Percentiles rank a stretch among this genome's conserved stretches.
Evolutionary conservation across 2,113 vertebrate species (phyloP).

Genomic region (Corydoras sp.): DNA sequence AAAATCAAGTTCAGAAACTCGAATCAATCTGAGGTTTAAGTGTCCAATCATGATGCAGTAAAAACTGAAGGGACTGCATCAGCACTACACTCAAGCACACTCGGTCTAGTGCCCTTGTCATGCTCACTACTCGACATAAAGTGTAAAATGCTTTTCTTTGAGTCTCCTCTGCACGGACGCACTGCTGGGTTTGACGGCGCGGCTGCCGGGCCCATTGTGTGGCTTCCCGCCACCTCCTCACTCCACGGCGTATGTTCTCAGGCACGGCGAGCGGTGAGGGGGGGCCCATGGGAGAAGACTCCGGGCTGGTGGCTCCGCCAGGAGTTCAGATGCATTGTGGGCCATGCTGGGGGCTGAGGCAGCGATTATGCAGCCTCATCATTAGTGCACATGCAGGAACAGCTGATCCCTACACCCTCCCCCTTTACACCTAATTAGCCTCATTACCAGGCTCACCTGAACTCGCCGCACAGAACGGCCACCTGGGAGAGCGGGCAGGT

Average conservation of each 20-base stretch:
- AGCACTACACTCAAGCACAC: too few species aligned
- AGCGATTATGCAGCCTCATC: constrained; percentile 93
- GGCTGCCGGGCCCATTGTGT: not conserved
- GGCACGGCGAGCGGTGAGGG: not conserved
- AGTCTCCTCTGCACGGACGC: too few species aligned
- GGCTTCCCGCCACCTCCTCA: not conserved
- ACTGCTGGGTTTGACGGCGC: not conserved
- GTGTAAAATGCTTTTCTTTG: too few species aligned
- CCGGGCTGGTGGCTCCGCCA: constrained; percentile 47
- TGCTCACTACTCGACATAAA: too few species aligned
- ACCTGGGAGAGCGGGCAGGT: constrained; percentile 79
- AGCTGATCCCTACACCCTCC: constrained; percentile 87
- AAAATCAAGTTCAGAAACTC: too few species aligned
- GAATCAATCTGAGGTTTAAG: too few species aligned
- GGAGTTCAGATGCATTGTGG: constrained; percentile 65
- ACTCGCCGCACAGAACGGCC: constrained; percentile 47
- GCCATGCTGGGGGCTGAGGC: constrained; percentile 61
- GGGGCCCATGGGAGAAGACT: not conserved
- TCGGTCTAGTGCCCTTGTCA: too few species aligned
- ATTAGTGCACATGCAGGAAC: constrained; percentile 78
- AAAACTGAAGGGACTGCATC: too few species aligned
- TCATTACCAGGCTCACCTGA: constrained; percentile 85
- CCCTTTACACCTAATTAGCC: constrained; percentile 98
- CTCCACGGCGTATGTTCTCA: constrained; percentile 23
- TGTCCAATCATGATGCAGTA: too few species aligned